Conservation (phyloP, 2,888 invertebrate genomes). For the Luperina testacea region DNA sequence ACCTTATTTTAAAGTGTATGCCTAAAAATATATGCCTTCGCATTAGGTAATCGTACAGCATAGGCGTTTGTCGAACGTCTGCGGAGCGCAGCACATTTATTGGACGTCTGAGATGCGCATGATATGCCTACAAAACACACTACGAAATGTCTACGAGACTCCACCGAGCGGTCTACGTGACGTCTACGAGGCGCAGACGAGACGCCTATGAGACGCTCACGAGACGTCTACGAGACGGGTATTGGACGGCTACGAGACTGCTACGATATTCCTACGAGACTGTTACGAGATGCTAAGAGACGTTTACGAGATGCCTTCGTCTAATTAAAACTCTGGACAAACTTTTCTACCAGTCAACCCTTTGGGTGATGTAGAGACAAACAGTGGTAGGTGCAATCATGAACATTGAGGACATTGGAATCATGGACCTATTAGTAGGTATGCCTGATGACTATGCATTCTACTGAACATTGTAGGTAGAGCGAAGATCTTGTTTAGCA, state of each 20-base stretch:
- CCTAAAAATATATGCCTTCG: background rate
- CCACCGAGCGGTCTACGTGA: background rate
- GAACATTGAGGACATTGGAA: no score
- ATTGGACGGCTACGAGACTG: background rate
- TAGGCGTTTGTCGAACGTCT: background rate
- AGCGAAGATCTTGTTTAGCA: background rate
- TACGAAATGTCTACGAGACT: no score
- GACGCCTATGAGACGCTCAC: background rate
- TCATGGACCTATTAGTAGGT: no score
- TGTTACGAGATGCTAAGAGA: background rate
- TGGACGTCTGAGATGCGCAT: background rate
- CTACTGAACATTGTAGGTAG: background rate
- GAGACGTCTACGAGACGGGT: no score
- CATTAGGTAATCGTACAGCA: background rate
- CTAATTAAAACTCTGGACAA: constrained; percentile 1
- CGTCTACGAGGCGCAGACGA: background rate
- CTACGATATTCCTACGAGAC: background rate
- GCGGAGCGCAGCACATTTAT: background rate
- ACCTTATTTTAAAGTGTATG: background rate
- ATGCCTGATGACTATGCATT: background rate
- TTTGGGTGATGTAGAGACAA: no score
- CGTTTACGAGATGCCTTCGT: background rate
- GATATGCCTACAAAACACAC: background rate
- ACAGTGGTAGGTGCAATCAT: no score
- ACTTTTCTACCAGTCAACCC: no score